A percentile compares a stretch with the other conserved stretches of the same genome.
Conservation (phyloP, 2,888 invertebrate genomes). For the Cataglyphis albicans region DNA sequence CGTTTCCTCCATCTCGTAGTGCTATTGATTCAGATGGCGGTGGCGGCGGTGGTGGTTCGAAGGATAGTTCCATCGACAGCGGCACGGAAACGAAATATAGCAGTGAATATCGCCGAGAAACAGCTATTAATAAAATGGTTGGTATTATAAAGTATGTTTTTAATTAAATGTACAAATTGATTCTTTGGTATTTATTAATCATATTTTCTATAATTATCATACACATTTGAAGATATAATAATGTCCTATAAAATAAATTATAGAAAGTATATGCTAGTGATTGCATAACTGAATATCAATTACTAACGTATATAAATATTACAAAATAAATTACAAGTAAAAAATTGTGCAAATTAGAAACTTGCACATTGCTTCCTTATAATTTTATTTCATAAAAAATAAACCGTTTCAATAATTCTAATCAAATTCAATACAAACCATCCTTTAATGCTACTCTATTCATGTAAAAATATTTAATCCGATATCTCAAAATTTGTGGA, state of each 20-base stretch:
- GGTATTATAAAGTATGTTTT: constrained; percentile 57
- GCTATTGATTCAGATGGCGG: constrained; percentile 82
- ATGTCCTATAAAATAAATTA: neutral
- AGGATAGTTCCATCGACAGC: constrained; percentile 94
- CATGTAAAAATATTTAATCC: too few species aligned
- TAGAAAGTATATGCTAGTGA: too few species aligned
- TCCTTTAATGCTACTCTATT: too few species aligned
- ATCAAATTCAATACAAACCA: too few species aligned
- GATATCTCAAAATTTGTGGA: too few species aligned
- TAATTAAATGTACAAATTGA: constrained; percentile 7
- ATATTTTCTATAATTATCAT: neutral
- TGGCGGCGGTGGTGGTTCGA: constrained; percentile 89
- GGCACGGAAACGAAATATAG: constrained; percentile 89
- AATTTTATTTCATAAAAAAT: too few species aligned
- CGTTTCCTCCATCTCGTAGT: constrained; percentile 87
- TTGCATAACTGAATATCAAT: too few species aligned
- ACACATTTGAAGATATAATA: neutral
- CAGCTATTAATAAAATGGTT: constrained; percentile 88
- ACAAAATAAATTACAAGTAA: too few species aligned
- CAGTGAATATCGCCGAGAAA: constrained; percentile 88
- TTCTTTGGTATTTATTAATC: neutral
- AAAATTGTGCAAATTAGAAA: too few species aligned
- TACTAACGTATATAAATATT: too few species aligned
- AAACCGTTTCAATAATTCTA: too few species aligned
- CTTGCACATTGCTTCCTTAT: too few species aligned